Conservation (phyloP, 2,797 vertebrate species). For the Sphenodon punctatus region DNA sequence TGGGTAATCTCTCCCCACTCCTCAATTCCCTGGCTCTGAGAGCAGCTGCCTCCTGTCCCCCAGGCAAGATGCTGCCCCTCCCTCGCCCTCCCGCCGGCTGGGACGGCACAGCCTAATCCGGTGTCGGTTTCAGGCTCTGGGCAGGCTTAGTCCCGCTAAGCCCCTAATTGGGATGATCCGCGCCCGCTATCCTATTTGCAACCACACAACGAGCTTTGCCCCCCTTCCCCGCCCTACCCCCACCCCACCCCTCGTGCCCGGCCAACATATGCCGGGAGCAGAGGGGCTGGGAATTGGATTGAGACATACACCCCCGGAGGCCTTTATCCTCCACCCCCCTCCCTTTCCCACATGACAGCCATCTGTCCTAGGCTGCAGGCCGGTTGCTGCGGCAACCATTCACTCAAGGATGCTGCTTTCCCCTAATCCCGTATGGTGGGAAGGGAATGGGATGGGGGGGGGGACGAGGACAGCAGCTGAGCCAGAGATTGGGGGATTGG, state of each 20-base stretch:
- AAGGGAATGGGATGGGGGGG: background rate
- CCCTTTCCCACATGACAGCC: constrained; percentile 14
- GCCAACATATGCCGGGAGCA: constrained; percentile 12
- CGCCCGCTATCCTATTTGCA: constrained; percentile 10
- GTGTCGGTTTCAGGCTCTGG: constrained; percentile 25
- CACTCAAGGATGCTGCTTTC: background rate
- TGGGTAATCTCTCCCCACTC: background rate
- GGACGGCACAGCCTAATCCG: constrained; percentile 3
- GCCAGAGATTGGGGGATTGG: background rate
- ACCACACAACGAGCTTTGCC: constrained; percentile 11
- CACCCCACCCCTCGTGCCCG: background rate
- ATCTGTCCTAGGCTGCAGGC: constrained; percentile 6
- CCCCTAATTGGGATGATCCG: constrained; percentile 55
- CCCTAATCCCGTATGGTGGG: background rate
- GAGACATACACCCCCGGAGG: background rate
- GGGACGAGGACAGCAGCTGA: background rate
- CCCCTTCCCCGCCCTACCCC: background rate
- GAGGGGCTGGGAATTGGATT: background rate
- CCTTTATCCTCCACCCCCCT: background rate
- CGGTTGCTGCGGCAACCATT: background rate
- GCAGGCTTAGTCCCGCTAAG: constrained; percentile 48
- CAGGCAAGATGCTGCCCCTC: constrained; percentile 9
- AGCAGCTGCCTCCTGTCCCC: constrained; percentile 3
- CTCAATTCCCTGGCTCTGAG: background rate
- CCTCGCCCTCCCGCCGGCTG: background rate